Conservation (phyloP, 2,113 vertebrate genomes). For the Percina caprodes region DNA sequence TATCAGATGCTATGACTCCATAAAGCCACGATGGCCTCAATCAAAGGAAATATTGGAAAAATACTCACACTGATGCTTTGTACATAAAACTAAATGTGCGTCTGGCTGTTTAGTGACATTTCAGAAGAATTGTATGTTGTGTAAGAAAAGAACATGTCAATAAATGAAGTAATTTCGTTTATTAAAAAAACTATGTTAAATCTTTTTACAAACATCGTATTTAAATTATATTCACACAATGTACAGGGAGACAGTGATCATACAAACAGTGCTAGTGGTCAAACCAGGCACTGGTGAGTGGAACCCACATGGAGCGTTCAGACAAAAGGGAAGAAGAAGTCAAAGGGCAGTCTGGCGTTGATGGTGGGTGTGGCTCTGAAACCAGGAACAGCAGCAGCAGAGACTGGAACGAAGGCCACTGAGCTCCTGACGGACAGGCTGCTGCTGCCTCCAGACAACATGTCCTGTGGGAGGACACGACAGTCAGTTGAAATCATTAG, state of each 20-base stretch:
- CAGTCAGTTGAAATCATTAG: neutral
- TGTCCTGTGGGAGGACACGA: slow-evolving; percentile 40
- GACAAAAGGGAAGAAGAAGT: slow-evolving; percentile 95
- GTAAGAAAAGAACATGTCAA: neutral
- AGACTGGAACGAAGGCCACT: slow-evolving; percentile 88
- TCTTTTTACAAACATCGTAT: slow-evolving; percentile 11
- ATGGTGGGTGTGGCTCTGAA: slow-evolving; percentile 90
- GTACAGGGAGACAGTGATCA: neutral
- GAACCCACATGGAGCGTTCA: slow-evolving; percentile 59
- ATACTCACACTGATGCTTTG: slow-evolving; percentile 4
- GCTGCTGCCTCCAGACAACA: slow-evolving; percentile 55
- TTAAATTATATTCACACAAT: slow-evolving; percentile 41
- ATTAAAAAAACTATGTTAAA: slow-evolving; percentile 22
- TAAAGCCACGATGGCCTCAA: neutral
- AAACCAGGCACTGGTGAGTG: neutral
- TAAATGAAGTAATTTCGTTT: slow-evolving; percentile 24
- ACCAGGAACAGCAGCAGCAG: slow-evolving; percentile 87
- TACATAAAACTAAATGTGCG: slow-evolving; percentile 19
- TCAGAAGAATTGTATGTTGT: neutral
- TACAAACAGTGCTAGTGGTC: neutral
- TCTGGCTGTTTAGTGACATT: slow-evolving; percentile 19
- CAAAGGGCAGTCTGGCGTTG: slow-evolving; percentile 88
- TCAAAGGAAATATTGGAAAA: slow-evolving; percentile 18
- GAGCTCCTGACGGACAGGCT: slow-evolving; percentile 81
- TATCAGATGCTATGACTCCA: neutral